A percentile compares a stretch with the other conserved stretches of the same genome.
phyloP scores from a whole-genome alignment of 2,797 vertebrate species.

The Poecile montanus region DNA sequence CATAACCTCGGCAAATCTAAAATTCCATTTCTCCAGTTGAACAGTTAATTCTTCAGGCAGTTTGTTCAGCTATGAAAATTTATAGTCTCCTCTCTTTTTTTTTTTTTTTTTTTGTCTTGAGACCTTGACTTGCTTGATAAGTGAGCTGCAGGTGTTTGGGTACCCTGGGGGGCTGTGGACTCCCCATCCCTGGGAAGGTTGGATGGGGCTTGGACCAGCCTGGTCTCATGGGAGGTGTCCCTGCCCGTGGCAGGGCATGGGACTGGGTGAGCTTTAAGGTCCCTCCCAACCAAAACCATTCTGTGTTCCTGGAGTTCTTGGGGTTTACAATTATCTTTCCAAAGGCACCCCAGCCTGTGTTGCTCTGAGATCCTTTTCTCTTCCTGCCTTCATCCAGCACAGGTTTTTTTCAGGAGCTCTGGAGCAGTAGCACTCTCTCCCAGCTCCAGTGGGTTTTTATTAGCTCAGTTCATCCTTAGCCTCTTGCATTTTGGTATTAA shows the following conservation, averaged over 20 bases:
- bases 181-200: neutral
- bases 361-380: neutral
- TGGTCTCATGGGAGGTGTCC: neutral
- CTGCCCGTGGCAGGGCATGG: neutral
- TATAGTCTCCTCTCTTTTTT: neutral
- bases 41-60: neutral
- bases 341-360: fast-evolving
- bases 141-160: neutral
- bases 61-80: neutral
- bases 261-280: neutral
- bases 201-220: neutral
- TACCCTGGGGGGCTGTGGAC: neutral
- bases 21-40: neutral
- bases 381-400: neutral
- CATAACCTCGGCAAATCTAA: neutral
- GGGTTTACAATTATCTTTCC: neutral
- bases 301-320: neutral
- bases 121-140: neutral
- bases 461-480: neutral
- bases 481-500: neutral
- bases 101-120: neutral
- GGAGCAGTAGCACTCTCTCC: neutral
- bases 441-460: neutral
- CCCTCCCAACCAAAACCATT: neutral
- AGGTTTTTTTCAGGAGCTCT: neutral